A percentile compares a stretch with the other conserved stretches of the same genome.
These are phyloP conservation scores for Hydraecia micacea DNA, from an alignment of 2,888 invertebrate genomes.

Conservation along the genomic window DNA sequence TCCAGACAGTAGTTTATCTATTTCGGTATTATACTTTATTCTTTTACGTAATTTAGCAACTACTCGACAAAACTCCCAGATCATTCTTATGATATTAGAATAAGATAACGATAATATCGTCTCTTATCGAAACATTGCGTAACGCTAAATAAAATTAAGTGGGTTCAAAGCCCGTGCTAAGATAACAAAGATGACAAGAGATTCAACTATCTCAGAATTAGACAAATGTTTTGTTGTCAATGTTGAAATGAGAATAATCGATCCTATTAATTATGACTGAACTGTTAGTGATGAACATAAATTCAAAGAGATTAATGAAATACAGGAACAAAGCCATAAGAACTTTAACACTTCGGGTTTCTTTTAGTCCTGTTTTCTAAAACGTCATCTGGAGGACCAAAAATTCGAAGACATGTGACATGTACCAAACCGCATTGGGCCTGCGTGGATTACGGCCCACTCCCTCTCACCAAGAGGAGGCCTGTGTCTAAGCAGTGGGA, in stretches of 20 bases:
- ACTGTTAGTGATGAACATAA: not conserved
- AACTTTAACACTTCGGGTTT: not conserved
- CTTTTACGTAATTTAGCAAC: slow-evolving; percentile 2
- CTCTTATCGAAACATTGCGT: not conserved
- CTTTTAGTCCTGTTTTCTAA: not conserved
- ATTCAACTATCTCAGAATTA: not conserved
- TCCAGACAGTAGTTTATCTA: not conserved
- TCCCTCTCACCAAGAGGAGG: too few relatives aligned
- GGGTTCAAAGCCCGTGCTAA: slow-evolving; percentile 22
- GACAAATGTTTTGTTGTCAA: not conserved
- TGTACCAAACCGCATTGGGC: too few relatives aligned
- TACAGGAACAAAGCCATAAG: not conserved
- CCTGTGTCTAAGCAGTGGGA: too few relatives aligned
- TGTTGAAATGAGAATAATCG: not conserved
- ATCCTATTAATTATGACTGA: not conserved
- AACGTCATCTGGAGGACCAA: not conserved
- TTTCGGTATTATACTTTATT: not conserved
- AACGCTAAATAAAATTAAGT: slow-evolving; percentile 10
- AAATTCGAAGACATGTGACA: too few relatives aligned
- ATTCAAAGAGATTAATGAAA: not conserved
- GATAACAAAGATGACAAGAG: slow-evolving; percentile 8
- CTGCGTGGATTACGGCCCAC: too few relatives aligned
- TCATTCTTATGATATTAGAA: slow-evolving; percentile 2
- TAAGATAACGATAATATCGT: slow-evolving; percentile 24
- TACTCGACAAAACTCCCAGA: not conserved